Base-by-base conservation (phyloP, 2,888 invertebrate species). In the Rotaria sp. region DNA sequence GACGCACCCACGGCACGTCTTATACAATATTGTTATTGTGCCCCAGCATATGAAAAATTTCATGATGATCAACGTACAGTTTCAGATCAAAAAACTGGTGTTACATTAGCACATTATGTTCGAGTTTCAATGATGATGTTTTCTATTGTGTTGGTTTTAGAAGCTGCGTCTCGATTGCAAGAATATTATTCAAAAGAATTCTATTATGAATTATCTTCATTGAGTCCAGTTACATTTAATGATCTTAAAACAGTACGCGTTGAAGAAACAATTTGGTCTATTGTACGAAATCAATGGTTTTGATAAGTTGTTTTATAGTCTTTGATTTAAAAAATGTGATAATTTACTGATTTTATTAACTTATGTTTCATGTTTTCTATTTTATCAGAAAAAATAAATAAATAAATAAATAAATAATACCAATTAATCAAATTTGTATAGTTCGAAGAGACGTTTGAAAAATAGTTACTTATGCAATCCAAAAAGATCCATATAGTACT, bases 201-300 rank as follows among this genome's bases (percentile, higher is more conserved):
- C 80, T 80, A 80, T 80, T 11, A n/a, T n/a, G 80, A 80, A 80
- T 80, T 80, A 45, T 45, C 80, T 4, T 45, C 41, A 45, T 45
- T 80, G 3, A 80, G 80, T 80, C 80, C 80, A 5, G 0, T 80
- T 0, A 45, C 80, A 41, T 80, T 80, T 21, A n/a, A 35, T 80
- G 45, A 80, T 26, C n/a, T 80, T 3, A 80, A 26, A 80, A 15
- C 26, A 26, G 80, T n/a, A 7, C 80, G 80, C 24, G 45, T 80
- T 5, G 80, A 80, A 80, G 80, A 80, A n/a, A 80, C 11, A 45
- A 26, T 80, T n/a, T 80, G 80, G 80, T 5, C 45, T 3, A 80
- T 80, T n/a, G 80, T 80, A n/a, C 41, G 80, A 80, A 80, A 80
- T 80, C 80, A 80, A 45, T 80, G 41, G 45, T 80, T 80, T 45